Evolutionary conservation across 2,113 vertebrate species (phyloP).

Genomic region (Cynopterus brachyotis): DNA sequence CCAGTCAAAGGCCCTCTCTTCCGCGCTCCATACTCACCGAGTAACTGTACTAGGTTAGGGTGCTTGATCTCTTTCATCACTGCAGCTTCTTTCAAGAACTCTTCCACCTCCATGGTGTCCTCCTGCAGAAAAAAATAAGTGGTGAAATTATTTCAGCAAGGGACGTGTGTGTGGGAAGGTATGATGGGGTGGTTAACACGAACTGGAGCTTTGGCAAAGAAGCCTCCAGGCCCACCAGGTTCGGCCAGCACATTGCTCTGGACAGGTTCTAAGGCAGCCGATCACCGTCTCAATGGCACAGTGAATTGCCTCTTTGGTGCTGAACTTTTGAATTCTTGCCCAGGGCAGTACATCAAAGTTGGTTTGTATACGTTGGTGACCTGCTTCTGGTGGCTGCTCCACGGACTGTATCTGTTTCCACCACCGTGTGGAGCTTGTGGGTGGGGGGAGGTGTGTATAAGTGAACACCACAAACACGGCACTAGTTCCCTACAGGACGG

Average conservation of each 20-base stretch:
- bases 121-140: slow-evolving; percentile 85
- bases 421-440: background rate
- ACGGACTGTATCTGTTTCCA: background rate
- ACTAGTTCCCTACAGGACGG: background rate
- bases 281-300: rapidly evolving
- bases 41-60: slow-evolving; percentile 96
- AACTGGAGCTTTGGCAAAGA: slow-evolving; percentile 2
- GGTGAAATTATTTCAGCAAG: slow-evolving; percentile 45
- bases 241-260: background rate
- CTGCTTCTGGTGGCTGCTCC: background rate
- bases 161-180: background rate
- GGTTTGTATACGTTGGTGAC: rapidly evolving
- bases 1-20: slow-evolving; percentile 55
- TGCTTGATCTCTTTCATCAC: slow-evolving; percentile 99
- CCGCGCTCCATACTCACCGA: slow-evolving; percentile 87
- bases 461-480: background rate
- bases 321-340: background rate
- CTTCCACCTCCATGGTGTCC: slow-evolving; percentile 99
- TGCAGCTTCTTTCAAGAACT: slow-evolving; percentile 97
- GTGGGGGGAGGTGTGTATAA: background rate
- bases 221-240: background rate
- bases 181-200: background rate
- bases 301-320: background rate
- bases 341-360: background rate
- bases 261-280: background rate